Percentiles rank a stretch among this genome's conserved stretches.
phyloP scores from a whole-genome alignment of 2,113 vertebrate species.

The Psephotus haematonotus region DNA sequence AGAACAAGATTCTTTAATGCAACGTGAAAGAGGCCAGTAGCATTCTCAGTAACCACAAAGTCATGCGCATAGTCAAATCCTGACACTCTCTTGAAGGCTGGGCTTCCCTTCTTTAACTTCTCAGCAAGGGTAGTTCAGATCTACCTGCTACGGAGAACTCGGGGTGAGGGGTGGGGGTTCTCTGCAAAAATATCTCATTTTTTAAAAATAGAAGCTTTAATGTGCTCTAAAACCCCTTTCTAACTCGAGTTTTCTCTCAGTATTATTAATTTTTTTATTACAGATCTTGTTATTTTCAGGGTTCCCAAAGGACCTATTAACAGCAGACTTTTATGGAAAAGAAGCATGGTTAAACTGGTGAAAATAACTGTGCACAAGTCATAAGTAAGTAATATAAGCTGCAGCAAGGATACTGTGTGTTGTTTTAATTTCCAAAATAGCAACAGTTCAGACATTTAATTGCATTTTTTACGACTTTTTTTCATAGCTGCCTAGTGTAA shows the following conservation, averaged over 20 bases:
- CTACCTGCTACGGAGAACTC: neutral
- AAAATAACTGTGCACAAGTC: constrained; percentile 75
- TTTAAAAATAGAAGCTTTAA: constrained; percentile 56
- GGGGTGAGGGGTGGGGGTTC: neutral
- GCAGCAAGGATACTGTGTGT: constrained; percentile 65
- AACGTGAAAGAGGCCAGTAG: neutral
- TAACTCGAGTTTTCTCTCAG: constrained; percentile 69
- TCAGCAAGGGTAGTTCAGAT: neutral
- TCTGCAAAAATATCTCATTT: neutral
- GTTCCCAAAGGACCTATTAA: constrained; percentile 76
- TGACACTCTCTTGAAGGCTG: neutral
- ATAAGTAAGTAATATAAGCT: constrained; percentile 75
- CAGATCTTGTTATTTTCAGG: constrained; percentile 82
- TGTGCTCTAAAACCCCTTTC: constrained; percentile 65
- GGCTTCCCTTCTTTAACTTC: neutral
- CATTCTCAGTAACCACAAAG: neutral
- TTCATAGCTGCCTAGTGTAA: constrained; percentile 71
- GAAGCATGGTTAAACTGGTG: constrained; percentile 78
- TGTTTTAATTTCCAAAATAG: constrained; percentile 81
- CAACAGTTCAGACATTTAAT: constrained; percentile 81
- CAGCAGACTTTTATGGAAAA: constrained; percentile 79
- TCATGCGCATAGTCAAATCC: fast-evolving
- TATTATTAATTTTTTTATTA: constrained; percentile 84
- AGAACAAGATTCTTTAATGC: neutral
- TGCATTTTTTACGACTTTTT: constrained; percentile 76